phyloP scores from a whole-genome alignment of 2,888 invertebrate species.

The Torymus aiolomorphi region DNA sequence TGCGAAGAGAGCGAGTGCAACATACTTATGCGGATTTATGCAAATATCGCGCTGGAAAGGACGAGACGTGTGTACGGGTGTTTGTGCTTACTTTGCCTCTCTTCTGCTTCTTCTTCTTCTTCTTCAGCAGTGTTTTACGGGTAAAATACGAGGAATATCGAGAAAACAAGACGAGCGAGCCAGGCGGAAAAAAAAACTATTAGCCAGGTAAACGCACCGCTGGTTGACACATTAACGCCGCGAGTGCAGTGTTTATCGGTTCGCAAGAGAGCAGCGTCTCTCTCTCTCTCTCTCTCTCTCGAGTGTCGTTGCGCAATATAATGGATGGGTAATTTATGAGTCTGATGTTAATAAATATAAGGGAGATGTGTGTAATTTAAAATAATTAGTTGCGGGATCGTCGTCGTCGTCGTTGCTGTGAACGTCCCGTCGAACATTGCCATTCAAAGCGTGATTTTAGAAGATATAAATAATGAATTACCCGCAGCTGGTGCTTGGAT shows the following conservation, averaged over 20 bases:
- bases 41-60: slow-evolving; percentile 11
- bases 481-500: slow-evolving; percentile 17
- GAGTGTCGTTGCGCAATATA: neutral
- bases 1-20: slow-evolving; percentile 18
- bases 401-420: too few relatives aligned
- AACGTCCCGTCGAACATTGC: neutral
- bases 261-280: too few relatives aligned
- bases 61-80: neutral
- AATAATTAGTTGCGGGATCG: too few relatives aligned
- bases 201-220: slow-evolving; percentile 23
- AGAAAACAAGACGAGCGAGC: neutral
- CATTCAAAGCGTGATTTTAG: slow-evolving; percentile 5
- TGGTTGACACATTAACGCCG: slow-evolving; percentile 35
- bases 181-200: slow-evolving; percentile 14
- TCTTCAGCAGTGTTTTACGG: neutral
- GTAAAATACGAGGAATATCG: slow-evolving; percentile 6
- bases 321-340: neutral
- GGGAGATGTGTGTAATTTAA: neutral
- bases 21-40: slow-evolving; percentile 46
- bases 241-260: too few relatives aligned
- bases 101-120: neutral
- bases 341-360: neutral
- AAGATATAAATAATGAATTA: slow-evolving; percentile 39
- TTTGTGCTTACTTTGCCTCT: too few relatives aligned
- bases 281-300: too few relatives aligned